Percentiles rank a stretch among this genome's conserved stretches.
Conservation (phyloP, 35 echinoderm and acorn worm species). For the Acanthaster planci region DNA sequence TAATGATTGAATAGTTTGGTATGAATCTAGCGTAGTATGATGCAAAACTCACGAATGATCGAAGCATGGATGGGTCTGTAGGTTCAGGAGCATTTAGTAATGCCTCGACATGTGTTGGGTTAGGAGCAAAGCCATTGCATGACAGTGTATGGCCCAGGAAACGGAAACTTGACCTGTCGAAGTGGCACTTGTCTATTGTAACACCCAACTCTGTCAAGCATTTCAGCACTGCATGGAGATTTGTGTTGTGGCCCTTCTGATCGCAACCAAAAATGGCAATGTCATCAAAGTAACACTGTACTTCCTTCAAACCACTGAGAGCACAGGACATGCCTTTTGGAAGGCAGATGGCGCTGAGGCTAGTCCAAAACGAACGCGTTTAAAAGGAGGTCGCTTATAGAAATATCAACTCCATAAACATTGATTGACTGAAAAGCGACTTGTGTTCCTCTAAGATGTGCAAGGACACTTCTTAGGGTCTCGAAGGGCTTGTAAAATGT, state of each 20-base stretch:
- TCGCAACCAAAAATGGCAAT: conserved; percentile 53
- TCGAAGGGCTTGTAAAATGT: too few species aligned
- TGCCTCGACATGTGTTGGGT: conserved; percentile 33
- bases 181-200: conserved; percentile 52
- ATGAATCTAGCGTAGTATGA: conserved; percentile 49
- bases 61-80: conserved; percentile 15
- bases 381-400: too few species aligned
- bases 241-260: conserved; percentile 32
- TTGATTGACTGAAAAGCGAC: too few species aligned
- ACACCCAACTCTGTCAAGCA: conserved; percentile 32
- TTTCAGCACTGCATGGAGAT: conserved; percentile 45
- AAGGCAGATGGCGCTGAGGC: background rate
- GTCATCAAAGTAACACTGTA: conserved; percentile 67
- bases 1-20: conserved; percentile 24
- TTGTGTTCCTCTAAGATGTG: too few species aligned
- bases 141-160: conserved; percentile 41
- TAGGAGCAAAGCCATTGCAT: conserved; percentile 35
- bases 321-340: conserved; percentile 12
- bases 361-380: too few species aligned
- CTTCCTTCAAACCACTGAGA: conserved; percentile 42
- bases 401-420: too few species aligned
- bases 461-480: too few species aligned
- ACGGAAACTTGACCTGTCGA: conserved; percentile 27
- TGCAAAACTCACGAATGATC: conserved; percentile 39
- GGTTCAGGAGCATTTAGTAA: conserved; percentile 39